These are phyloP conservation scores for Gobio occitaniae DNA, from an alignment of 2,797 vertebrate genomes.

Conservation along the genomic window DNA sequence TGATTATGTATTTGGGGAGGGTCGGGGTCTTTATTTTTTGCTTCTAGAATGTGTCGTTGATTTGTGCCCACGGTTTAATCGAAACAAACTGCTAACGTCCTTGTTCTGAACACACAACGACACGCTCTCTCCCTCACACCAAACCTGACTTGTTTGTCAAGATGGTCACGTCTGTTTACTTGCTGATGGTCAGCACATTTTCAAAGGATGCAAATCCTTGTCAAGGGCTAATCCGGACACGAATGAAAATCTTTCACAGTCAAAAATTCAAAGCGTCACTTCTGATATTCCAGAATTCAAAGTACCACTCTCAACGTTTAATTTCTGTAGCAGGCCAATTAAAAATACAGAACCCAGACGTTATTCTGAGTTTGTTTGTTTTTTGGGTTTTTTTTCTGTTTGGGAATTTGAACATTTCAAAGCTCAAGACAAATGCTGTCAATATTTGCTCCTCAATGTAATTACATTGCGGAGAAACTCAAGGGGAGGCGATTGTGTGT, in stretches of 20 bases:
- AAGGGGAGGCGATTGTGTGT: background rate
- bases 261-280: slow-evolving; percentile 53
- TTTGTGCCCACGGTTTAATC: slow-evolving; percentile 31
- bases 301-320: slow-evolving; percentile 36
- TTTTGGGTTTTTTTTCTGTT: slow-evolving; percentile 8
- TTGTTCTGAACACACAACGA: slow-evolving; percentile 37
- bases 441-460: slow-evolving; percentile 55
- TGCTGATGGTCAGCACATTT: slow-evolving; percentile 63
- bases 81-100: slow-evolving; percentile 45
- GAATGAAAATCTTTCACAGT: slow-evolving; percentile 56
- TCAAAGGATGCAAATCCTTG: slow-evolving; percentile 62
- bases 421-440: slow-evolving; percentile 55
- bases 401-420: slow-evolving; percentile 48
- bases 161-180: slow-evolving; percentile 63
- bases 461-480: slow-evolving; percentile 46
- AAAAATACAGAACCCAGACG: background rate
- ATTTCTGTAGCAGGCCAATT: slow-evolving; percentile 34
- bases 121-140: slow-evolving; percentile 16
- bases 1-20: slow-evolving; percentile 7
- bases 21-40: slow-evolving; percentile 6
- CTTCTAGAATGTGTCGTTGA: slow-evolving; percentile 17
- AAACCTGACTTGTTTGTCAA: slow-evolving; percentile 59
- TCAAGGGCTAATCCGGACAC: slow-evolving; percentile 45
- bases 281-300: slow-evolving; percentile 32
- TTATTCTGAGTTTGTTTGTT: slow-evolving; percentile 34